phyloP scores from a whole-genome alignment of 92 coral and sea anemone species.

The Epizoanthus scotinus region DNA sequence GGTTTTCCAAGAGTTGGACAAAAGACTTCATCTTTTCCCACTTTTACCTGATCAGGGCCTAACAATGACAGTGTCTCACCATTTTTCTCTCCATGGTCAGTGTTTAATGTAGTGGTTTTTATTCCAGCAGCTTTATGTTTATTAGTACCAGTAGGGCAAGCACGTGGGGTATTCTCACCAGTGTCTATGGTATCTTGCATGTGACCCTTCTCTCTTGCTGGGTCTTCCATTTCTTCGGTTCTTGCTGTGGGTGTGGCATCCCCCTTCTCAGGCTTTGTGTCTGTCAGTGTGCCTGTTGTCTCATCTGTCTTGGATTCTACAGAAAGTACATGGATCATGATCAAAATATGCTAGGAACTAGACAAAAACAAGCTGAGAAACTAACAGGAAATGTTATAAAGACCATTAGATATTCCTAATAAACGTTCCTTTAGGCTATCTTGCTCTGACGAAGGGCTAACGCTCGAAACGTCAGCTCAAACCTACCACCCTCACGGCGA shows the following conservation, averaged over 20 bases:
- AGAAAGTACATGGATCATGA: no score
- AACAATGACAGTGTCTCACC: background rate
- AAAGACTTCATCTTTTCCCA: slow-evolving; percentile 52
- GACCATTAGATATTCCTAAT: no score
- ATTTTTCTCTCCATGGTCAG: slow-evolving; percentile 6
- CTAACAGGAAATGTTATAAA: no score
- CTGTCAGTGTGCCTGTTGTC: background rate
- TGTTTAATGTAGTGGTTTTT: background rate
- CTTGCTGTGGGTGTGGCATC: background rate
- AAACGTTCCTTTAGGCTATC: no score
- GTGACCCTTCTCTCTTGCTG: no score
- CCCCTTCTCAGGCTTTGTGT: background rate
- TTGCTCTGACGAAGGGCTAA: no score
- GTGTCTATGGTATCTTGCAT: background rate
- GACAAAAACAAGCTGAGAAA: no score
- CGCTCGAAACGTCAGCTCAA: no score
- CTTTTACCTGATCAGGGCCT: slow-evolving; percentile 21
- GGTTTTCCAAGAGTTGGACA: slow-evolving; percentile 45
- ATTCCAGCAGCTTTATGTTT: background rate
- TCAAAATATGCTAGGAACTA: no score
- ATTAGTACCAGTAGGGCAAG: background rate
- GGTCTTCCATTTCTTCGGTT: background rate
- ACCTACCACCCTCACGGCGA: no score
- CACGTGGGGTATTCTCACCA: background rate
- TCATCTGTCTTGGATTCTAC: slow-evolving; percentile 2